Conservation (phyloP, 2,888 invertebrate genomes). For the Noctua janthina region DNA sequence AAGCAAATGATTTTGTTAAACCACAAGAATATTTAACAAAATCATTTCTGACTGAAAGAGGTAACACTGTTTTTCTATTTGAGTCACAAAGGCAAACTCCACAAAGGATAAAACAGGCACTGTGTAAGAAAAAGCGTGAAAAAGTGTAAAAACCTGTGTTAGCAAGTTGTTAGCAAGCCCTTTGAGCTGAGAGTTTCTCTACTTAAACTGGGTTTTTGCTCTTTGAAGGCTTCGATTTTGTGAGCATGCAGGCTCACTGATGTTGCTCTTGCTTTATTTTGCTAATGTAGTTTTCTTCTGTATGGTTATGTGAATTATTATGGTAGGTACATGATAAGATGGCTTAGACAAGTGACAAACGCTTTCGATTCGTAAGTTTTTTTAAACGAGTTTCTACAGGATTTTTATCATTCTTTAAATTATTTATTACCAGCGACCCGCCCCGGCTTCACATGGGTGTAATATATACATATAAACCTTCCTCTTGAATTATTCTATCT, state of each 20-base stretch:
- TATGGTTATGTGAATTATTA: not conserved
- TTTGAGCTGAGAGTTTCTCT: slow-evolving; percentile 56
- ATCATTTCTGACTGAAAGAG: slow-evolving; percentile 39
- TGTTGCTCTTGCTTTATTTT: not conserved
- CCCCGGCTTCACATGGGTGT: too few relatives aligned
- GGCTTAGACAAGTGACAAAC: too few relatives aligned
- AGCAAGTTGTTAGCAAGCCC: slow-evolving; percentile 68
- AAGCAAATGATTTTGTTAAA: too few relatives aligned
- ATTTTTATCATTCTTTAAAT: too few relatives aligned
- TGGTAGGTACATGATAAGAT: not conserved
- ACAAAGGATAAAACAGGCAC: slow-evolving; percentile 59
- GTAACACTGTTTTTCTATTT: slow-evolving; percentile 47
- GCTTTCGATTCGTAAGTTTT: too few relatives aligned
- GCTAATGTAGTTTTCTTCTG: not conserved
- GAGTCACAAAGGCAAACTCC: slow-evolving; percentile 58
- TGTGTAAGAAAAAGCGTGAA: slow-evolving; percentile 54
- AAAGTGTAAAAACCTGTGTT: slow-evolving; percentile 68
- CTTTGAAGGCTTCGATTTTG: slow-evolving; percentile 55
- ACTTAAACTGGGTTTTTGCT: slow-evolving; percentile 37
- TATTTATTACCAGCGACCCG: too few relatives aligned
- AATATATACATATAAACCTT: too few relatives aligned
- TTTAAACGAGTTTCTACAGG: too few relatives aligned
- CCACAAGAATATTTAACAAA: slow-evolving; percentile 31
- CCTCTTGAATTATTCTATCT: too few relatives aligned
- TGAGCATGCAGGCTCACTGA: slow-evolving; percentile 10